Base-by-base conservation (phyloP, 2,797 vertebrate genomes). In the Thamnophis elegans region DNA sequence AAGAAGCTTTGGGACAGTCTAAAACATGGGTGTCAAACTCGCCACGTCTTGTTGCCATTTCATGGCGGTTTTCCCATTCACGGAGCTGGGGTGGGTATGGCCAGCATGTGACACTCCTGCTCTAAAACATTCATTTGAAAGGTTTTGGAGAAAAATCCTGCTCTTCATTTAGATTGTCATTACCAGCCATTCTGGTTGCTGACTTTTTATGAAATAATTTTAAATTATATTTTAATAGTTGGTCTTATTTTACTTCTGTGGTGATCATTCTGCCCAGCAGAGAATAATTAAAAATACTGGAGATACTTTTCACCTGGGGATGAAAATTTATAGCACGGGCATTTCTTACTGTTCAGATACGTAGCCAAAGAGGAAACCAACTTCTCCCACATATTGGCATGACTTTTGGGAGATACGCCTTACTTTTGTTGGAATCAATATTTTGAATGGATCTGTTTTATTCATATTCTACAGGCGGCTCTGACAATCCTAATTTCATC, bases 401-500 rank as follows among this genome's bases (percentile, higher is more conserved):
- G 73, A 47, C 20, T 11, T 42, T 82, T 47, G 36, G 68, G 18
- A 78, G 18, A 68, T 68, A 32, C 7, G 14, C 14, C n/a, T 32
- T 68, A 68, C 73, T 82, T 82, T 22, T 47, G 36, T 47, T 47
- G 73, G 36, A 82, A 82, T 82, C 73, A 82, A 2, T 88, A 59
- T 60, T 4, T 42, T 60, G 59, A 26, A 55, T 32, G 51, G 18
- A 55, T 90, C 90, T 93, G 5, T 55, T 95, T 1, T 95, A 88
- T 60, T 88, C 42, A 60, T 95, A 25, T 95, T 60, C 56, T 87
- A 90, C 28, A 85, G 20, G 78, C 91, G 8, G 18, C 60, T 92
- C 32, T 55, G 59, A 73, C 93, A 93, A 25, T 87, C 92, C 54
- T 95, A 93, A 88, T 89, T 91, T 51, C 22, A n/a, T 94, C 26